A percentile compares a stretch with the other conserved stretches of the same genome.
These are phyloP conservation scores for Lampris incognitus DNA, from an alignment of 2,113 vertebrate species.

Conservation along the genomic window DNA sequence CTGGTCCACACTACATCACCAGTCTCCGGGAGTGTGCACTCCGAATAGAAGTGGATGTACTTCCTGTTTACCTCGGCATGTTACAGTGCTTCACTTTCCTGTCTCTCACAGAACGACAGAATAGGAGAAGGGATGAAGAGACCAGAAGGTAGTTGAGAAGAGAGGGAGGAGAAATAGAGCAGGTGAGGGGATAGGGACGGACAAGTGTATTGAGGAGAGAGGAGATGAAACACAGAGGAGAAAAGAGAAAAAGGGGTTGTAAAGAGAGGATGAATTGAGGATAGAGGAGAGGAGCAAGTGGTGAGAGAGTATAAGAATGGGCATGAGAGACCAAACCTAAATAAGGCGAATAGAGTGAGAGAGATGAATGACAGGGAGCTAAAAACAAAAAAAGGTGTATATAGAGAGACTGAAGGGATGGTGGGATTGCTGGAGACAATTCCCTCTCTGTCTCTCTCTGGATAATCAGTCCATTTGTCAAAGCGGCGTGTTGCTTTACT, in stretches of 20 bases:
- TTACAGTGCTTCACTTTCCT: too few relatives aligned
- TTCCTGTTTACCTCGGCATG: too few relatives aligned
- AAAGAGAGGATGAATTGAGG: conserved; percentile 6
- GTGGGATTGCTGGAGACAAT: conserved; percentile 65
- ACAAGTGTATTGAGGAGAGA: conserved; percentile 24
- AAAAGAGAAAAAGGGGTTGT: neutral
- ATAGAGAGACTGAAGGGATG: neutral
- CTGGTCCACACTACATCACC: too few relatives aligned
- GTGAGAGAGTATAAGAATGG: neutral
- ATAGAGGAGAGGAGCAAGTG: conserved; percentile 20
- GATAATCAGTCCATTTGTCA: conserved; percentile 78
- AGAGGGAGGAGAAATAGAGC: too few relatives aligned
- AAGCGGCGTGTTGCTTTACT: conserved; percentile 70
- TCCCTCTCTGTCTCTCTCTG: conserved; percentile 67
- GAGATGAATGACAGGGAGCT: conserved; percentile 36
- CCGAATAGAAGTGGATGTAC: too few relatives aligned
- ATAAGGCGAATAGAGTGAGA: conserved; percentile 50
- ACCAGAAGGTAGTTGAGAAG: too few relatives aligned
- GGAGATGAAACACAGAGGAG: conserved; percentile 6
- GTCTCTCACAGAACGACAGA: too few relatives aligned
- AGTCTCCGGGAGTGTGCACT: too few relatives aligned
- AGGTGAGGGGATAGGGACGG: too few relatives aligned
- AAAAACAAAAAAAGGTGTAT: conserved; percentile 2
- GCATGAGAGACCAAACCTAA: conserved; percentile 58
- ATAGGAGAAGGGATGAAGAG: too few relatives aligned